These are phyloP conservation scores for Drosophila hamatofila DNA, from an alignment of 2,888 invertebrate species.

Conservation along the genomic window DNA sequence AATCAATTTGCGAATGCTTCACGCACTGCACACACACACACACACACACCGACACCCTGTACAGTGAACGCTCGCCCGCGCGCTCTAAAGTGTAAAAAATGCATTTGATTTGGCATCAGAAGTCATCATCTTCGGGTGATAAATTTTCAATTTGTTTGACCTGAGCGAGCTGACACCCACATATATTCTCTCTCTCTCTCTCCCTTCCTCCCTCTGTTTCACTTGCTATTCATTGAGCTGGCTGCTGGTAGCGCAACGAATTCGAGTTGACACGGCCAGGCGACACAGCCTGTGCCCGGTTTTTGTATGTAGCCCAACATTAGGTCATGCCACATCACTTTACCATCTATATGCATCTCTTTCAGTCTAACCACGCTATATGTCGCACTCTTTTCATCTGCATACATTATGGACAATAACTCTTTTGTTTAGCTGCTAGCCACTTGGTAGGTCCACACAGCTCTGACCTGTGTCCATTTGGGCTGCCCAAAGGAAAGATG, in stretches of 20 bases:
- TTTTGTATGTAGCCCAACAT: slow-evolving; percentile 78
- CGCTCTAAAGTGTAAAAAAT: slow-evolving; percentile 68
- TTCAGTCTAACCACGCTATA: not conserved
- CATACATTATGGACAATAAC: slow-evolving; percentile 78
- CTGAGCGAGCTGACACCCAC: slow-evolving; percentile 65
- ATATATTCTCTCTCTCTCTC: slow-evolving; percentile 1
- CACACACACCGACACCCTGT: not conserved
- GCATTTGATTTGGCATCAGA: slow-evolving; percentile 69
- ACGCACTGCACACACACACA: slow-evolving; percentile 32
- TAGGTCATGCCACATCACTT: slow-evolving; percentile 73
- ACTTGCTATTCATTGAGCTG: slow-evolving; percentile 25
- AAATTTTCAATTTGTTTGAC: slow-evolving; percentile 79
- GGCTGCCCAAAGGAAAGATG: slow-evolving; percentile 25
- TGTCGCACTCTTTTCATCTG: slow-evolving; percentile 30
- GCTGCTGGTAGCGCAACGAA: slow-evolving; percentile 73
- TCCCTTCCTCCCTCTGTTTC: not conserved
- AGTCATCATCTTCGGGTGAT: slow-evolving; percentile 76
- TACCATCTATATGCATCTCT: slow-evolving; percentile 1
- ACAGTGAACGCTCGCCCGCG: not conserved
- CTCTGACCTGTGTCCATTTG: slow-evolving; percentile 5
- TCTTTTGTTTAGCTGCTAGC: slow-evolving; percentile 52
- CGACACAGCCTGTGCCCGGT: slow-evolving; percentile 56
- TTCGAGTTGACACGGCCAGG: slow-evolving; percentile 64
- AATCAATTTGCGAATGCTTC: slow-evolving; percentile 77
- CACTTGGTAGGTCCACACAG: slow-evolving; percentile 67